These are phyloP conservation scores for Xiphorhynchus erythropygius DNA, from an alignment of 2,797 vertebrate species.

Conservation along the genomic window DNA sequence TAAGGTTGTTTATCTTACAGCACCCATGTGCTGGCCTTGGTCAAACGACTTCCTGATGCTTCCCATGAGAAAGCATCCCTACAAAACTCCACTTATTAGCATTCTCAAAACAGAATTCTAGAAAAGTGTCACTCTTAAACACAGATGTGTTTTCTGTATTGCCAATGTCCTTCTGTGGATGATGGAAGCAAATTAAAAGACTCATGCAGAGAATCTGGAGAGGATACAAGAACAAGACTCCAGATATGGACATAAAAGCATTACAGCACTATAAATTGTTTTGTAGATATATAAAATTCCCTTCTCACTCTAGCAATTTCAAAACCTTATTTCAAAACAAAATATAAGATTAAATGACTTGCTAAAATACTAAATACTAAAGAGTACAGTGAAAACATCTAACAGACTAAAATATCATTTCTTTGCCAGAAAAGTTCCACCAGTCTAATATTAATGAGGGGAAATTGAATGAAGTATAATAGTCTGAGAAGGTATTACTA, in stretches of 20 bases:
- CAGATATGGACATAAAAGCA: background rate
- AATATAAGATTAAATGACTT: background rate
- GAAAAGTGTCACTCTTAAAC: background rate
- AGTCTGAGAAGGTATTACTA: background rate
- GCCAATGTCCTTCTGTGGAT: background rate
- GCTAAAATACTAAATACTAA: background rate
- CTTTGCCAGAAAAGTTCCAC: background rate
- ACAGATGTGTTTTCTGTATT: background rate
- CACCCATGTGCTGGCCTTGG: no score
- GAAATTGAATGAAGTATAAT: background rate
- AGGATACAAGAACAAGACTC: background rate
- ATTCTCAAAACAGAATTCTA: background rate
- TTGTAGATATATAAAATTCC: background rate
- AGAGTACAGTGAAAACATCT: rapidly evolving
- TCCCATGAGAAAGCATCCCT: no score
- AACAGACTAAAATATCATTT: background rate
- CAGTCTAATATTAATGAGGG: background rate
- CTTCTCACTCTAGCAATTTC: background rate
- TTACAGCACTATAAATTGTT: background rate
- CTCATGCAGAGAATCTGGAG: background rate
- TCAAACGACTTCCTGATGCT: no score
- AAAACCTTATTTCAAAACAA: background rate
- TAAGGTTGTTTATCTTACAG: no score
- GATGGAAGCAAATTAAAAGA: background rate
- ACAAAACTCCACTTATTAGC: background rate